Evolutionary conservation across 1,140 invertebrate genomes (phyloP).

Genomic region (Cotesia chilonis): DNA sequence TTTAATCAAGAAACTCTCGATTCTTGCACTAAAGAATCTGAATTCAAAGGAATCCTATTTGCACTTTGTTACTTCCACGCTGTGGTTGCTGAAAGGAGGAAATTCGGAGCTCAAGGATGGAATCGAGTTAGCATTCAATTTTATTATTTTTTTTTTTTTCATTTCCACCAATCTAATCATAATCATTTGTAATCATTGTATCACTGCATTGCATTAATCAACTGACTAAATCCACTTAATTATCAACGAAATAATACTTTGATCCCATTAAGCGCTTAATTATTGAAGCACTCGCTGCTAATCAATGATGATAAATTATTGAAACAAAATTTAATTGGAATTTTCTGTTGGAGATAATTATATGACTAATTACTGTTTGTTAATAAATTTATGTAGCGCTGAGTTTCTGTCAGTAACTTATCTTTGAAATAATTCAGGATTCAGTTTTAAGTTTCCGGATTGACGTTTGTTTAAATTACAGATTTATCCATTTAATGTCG

Average conservation of each 20-base stretch:
- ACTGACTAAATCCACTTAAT: too few species aligned
- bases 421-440: neutral
- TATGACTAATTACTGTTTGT: too few species aligned
- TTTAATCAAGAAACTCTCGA: conserved; percentile 94
- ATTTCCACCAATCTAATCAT: too few species aligned
- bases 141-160: neutral
- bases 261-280: neutral
- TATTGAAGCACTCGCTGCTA: neutral
- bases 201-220: too few species aligned
- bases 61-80: conserved; percentile 96
- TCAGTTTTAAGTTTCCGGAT: neutral
- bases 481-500: conserved; percentile 79
- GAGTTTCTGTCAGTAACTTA: neutral
- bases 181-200: too few species aligned
- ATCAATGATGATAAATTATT: too few species aligned
- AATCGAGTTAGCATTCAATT: conserved; percentile 72
- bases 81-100: conserved; percentile 88
- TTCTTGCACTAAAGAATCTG: conserved; percentile 90
- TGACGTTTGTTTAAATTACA: conserved; percentile 28
- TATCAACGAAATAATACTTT: neutral
- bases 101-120: conserved; percentile 96
- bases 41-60: conserved; percentile 94
- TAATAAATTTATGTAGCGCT: neutral
- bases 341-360: too few species aligned
- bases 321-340: too few species aligned